Evolutionary conservation across 2,797 vertebrate species (phyloP).

Genomic region (Lateolabrax maculatus): DNA sequence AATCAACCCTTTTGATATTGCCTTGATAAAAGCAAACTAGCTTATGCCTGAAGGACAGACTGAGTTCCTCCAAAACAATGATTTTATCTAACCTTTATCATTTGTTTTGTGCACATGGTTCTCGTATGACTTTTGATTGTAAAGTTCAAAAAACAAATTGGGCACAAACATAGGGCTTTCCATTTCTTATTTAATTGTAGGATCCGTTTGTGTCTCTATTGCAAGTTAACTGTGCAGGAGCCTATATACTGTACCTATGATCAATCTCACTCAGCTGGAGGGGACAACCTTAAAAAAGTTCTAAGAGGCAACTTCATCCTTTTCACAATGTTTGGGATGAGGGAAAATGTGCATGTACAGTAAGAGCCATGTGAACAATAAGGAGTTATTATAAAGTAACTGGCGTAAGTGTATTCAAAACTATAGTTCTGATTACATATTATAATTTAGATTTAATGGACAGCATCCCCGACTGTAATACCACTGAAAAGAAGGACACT

Average conservation of each 20-base stretch:
- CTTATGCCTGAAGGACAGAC: neutral
- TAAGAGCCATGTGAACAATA: neutral
- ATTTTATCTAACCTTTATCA: constrained; percentile 6
- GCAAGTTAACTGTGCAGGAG: neutral
- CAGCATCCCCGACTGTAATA: neutral
- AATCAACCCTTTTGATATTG: neutral
- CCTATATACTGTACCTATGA: neutral
- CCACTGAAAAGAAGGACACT: neutral
- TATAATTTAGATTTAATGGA: constrained; percentile 1
- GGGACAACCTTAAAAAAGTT: neutral
- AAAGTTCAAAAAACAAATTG: neutral
- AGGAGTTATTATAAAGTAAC: neutral
- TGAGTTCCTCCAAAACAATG: neutral
- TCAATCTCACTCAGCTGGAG: neutral
- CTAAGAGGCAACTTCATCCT: neutral
- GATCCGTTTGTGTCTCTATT: constrained; percentile 1
- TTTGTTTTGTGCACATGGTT: constrained; percentile 15
- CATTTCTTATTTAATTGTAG: neutral
- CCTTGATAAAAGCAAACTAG: neutral
- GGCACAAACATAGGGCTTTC: neutral
- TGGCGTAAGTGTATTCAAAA: neutral
- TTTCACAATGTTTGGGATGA: neutral
- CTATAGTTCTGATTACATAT: neutral
- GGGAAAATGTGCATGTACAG: neutral
- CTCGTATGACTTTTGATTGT: neutral